phyloP scores from a whole-genome alignment of 2,888 invertebrate genomes.

The Malacosoma neustria region DNA sequence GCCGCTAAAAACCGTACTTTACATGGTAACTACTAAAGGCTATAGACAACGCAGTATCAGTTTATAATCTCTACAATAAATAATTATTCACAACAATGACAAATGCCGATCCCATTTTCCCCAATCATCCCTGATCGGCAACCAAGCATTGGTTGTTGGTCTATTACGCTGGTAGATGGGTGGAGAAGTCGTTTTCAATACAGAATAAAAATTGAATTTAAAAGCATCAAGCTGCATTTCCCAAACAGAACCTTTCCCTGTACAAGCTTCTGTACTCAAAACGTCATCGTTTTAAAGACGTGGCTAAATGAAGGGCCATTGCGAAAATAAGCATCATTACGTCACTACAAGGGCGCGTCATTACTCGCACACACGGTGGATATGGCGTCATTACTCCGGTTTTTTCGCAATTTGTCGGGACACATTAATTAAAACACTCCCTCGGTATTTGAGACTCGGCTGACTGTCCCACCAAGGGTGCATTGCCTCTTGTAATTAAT shows the following conservation, averaged over 20 bases:
- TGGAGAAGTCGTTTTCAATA: too few relatives aligned
- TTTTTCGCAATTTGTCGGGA: constrained; percentile 56
- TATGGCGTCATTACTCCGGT: constrained; percentile 41
- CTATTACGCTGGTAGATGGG: too few relatives aligned
- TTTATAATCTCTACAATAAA: too few relatives aligned
- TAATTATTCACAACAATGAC: too few relatives aligned
- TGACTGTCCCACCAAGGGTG: constrained; percentile 23
- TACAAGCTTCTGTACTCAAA: constrained; percentile 56
- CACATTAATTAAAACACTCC: constrained; percentile 61
- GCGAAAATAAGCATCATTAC: constrained; percentile 50
- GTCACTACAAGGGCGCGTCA: constrained; percentile 21
- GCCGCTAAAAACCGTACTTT: too few relatives aligned
- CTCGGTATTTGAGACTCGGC: constrained; percentile 42
- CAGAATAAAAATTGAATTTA: too few relatives aligned
- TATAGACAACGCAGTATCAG: too few relatives aligned
- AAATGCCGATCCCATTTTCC: too few relatives aligned
- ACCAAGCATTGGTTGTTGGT: too few relatives aligned
- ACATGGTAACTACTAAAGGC: too few relatives aligned
- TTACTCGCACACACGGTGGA: constrained; percentile 15
- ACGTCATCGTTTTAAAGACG: constrained; percentile 45
- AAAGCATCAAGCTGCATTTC: too few relatives aligned
- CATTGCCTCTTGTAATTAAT: neutral
- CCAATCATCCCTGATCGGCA: too few relatives aligned
- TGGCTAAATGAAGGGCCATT: constrained; percentile 39
- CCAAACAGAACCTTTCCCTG: neutral